A percentile compares a stretch with the other conserved stretches of the same genome.
phyloP scores from a whole-genome alignment of 2,888 invertebrate species.

The Eupithecia subfuscata region DNA sequence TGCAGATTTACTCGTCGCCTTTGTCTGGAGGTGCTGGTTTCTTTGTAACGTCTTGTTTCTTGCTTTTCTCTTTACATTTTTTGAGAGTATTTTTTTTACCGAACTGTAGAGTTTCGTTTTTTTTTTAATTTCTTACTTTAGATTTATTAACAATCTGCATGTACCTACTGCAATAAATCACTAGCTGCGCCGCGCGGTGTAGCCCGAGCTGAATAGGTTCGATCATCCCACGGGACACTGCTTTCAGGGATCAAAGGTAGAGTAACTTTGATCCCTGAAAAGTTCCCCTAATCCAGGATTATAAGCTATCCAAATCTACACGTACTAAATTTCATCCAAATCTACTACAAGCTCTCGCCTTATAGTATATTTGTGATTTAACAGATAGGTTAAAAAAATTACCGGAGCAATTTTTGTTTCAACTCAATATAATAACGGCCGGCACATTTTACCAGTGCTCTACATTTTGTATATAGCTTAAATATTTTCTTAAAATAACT shows the following conservation, averaged over 20 bases:
- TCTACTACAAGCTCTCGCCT: too few species aligned
- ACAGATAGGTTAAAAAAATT: background rate
- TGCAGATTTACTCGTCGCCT: conserved; percentile 38
- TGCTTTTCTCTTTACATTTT: conserved; percentile 21
- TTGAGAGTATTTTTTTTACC: conserved; percentile 10
- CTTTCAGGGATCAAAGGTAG: background rate
- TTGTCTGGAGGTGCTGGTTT: conserved; percentile 54
- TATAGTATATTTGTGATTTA: background rate
- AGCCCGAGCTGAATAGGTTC: background rate
- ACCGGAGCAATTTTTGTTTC: background rate
- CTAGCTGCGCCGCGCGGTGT: background rate
- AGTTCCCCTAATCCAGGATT: too few species aligned
- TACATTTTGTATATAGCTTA: background rate
- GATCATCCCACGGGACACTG: background rate
- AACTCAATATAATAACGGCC: background rate
- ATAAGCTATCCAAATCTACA: background rate
- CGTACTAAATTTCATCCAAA: background rate
- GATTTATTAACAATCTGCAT: background rate
- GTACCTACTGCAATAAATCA: background rate
- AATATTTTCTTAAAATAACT: background rate
- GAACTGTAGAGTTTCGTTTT: background rate
- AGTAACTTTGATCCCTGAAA: too few species aligned
- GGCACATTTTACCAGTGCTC: background rate
- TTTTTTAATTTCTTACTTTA: background rate
- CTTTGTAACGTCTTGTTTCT: conserved; percentile 43